Conservation (phyloP, 2,797 vertebrate genomes). For the Echeneis naucrates region DNA sequence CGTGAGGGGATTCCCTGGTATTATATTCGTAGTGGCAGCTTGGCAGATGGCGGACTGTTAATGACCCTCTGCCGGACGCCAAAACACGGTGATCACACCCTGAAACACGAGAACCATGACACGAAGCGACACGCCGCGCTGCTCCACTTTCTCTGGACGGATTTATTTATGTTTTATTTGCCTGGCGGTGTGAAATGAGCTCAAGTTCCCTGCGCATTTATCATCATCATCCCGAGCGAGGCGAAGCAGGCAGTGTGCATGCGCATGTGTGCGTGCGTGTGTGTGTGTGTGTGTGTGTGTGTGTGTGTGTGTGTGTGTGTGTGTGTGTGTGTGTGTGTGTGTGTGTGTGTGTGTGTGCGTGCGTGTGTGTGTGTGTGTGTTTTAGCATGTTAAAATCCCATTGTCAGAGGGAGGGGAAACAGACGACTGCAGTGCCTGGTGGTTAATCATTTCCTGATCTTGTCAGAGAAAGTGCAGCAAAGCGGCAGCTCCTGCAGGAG, state of each 20-base stretch:
- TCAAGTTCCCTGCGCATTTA: slow-evolving; percentile 20
- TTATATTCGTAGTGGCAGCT: slow-evolving; percentile 23
- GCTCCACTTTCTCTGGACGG: slow-evolving; percentile 55
- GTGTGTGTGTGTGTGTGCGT: neutral
- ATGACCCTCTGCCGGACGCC: slow-evolving; percentile 62
- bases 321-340: neutral
- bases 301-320: neutral
- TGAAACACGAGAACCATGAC: slow-evolving; percentile 66
- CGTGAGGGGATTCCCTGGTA: slow-evolving; percentile 54
- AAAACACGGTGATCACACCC: slow-evolving; percentile 73
- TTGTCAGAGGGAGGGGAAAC: slow-evolving; percentile 35
- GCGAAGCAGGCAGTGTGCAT: slow-evolving; percentile 10
- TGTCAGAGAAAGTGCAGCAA: slow-evolving; percentile 48
- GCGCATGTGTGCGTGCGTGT: neutral
- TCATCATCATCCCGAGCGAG: slow-evolving; percentile 23
- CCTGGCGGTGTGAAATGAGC: slow-evolving; percentile 34
- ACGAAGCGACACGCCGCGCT: slow-evolving; percentile 49
- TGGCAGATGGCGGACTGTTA: slow-evolving; percentile 65
- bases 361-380: neutral
- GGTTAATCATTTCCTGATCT: slow-evolving; percentile 48
- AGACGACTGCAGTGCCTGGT: slow-evolving; percentile 54
- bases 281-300: neutral
- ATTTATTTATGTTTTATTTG: slow-evolving; percentile 57
- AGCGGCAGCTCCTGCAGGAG: slow-evolving; percentile 15
- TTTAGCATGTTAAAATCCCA: slow-evolving; percentile 68